Conservation (phyloP, 2,888 invertebrate genomes). For the Tupiocoris notatus region DNA sequence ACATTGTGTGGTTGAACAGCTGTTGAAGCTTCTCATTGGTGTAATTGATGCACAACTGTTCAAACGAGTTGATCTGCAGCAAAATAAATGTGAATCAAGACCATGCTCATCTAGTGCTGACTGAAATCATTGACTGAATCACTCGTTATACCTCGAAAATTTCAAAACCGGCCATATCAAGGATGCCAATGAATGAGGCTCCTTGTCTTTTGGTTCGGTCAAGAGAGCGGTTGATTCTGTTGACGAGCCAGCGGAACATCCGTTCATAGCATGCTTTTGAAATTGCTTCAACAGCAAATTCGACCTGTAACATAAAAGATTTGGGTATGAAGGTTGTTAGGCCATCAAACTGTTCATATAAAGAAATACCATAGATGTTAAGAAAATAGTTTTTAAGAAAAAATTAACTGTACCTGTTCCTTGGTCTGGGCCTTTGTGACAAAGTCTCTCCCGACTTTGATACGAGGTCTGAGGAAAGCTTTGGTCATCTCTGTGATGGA, state of each 20-base stretch:
- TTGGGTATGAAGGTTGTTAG: neutral
- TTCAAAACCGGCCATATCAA: conserved; percentile 99
- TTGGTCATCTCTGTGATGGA: conserved; percentile 97
- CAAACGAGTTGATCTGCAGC: conserved; percentile 91
- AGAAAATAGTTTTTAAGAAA: conserved; percentile 11
- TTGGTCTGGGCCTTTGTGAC: conserved; percentile 99
- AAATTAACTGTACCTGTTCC: conserved; percentile 78
- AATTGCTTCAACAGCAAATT: conserved; percentile 98
- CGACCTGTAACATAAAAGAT: conserved; percentile 61
- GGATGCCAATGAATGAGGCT: conserved; percentile 97
- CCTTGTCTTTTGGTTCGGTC: conserved; percentile 98
- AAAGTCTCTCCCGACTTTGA: conserved; percentile 97
- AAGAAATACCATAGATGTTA: neutral
- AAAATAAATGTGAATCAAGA: neutral
- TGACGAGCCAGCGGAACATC: conserved; percentile 98
- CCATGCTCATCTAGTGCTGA: neutral
- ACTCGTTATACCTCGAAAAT: conserved; percentile 92
- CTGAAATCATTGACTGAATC: too few relatives aligned
- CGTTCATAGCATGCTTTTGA: conserved; percentile 98
- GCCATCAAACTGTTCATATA: neutral
- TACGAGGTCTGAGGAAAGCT: conserved; percentile 94
- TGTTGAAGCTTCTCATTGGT: conserved; percentile 99
- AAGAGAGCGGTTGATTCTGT: conserved; percentile 92
- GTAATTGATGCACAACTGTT: conserved; percentile 99
- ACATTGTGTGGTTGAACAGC: conserved; percentile 99